Conservation (phyloP, 2,797 vertebrate genomes). For the Argentina silus region DNA sequence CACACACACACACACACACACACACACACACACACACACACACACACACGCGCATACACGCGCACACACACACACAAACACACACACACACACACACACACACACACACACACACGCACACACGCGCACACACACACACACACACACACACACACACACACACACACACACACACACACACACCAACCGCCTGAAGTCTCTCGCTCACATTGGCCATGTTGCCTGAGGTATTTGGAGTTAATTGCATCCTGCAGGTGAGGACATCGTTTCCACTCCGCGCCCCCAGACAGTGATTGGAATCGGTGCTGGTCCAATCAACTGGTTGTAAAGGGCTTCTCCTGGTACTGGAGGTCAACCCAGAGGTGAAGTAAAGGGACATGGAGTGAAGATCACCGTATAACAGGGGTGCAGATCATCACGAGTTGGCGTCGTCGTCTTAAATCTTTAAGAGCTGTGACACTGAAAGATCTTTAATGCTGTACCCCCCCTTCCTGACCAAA, state of each 20-base stretch:
- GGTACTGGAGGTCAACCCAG: constrained; percentile 33
- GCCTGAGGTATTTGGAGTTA: constrained; percentile 67
- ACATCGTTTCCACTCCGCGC: constrained; percentile 68
- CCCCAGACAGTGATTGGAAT: constrained; percentile 59
- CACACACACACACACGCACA: not conserved
- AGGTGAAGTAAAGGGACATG: constrained; percentile 40
- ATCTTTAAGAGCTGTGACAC: not conserved
- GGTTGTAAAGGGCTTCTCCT: constrained; percentile 63
- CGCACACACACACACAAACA: not conserved
- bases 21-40: not conserved
- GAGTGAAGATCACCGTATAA: not conserved
- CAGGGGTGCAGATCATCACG: not conserved
- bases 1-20: not conserved
- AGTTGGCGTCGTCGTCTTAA: not conserved
- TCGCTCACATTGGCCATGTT: constrained; percentile 50
- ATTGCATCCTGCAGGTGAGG: constrained; percentile 74
- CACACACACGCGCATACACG: too few relatives aligned
- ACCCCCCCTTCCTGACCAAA: not conserved
- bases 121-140: not conserved
- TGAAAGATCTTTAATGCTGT: not conserved
- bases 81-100: not conserved
- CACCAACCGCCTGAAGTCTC: constrained; percentile 56
- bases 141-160: not conserved
- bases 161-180: not conserved
- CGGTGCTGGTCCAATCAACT: constrained; percentile 67